phyloP scores from a whole-genome alignment of 2,888 invertebrate species.

The Aporophyla lueneburgensis region DNA sequence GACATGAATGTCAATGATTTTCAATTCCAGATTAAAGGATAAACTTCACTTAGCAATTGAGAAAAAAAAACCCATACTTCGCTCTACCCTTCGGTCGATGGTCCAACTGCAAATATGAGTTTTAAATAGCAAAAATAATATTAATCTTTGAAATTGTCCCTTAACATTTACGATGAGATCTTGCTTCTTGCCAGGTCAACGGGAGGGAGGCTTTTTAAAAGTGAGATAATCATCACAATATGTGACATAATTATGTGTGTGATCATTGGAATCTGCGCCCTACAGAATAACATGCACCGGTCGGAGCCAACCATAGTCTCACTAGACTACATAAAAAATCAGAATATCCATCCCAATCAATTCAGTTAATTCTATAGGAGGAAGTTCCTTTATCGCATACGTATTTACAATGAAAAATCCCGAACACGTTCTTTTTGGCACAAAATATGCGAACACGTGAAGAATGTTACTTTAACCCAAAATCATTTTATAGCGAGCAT shows the following conservation, averaged over 20 bases:
- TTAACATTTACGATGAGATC: neutral
- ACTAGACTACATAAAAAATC: neutral
- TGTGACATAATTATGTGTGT: neutral
- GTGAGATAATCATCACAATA: neutral
- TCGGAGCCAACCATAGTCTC: conserved; percentile 1
- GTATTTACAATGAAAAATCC: neutral
- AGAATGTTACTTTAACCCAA: conserved; percentile 19
- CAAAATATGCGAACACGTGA: conserved; percentile 21
- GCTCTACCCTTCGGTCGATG: neutral
- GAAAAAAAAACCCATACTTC: neutral
- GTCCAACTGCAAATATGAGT: neutral
- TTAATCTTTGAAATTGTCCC: neutral
- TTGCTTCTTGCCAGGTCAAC: neutral
- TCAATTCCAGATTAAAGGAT: neutral
- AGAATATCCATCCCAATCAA: neutral
- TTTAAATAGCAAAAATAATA: neutral
- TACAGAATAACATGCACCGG: conserved; percentile 4
- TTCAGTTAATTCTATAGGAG: neutral
- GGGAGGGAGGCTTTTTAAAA: neutral
- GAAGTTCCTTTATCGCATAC: conserved; percentile 10
- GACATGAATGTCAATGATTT: neutral
- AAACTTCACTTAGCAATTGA: neutral
- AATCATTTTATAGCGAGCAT: conserved; percentile 27
- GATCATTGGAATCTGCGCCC: neutral
- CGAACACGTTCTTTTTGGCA: conserved; percentile 17